These are phyloP conservation scores for Selenia dentaria DNA, from an alignment of 2,888 invertebrate genomes.

Conservation along the genomic window DNA sequence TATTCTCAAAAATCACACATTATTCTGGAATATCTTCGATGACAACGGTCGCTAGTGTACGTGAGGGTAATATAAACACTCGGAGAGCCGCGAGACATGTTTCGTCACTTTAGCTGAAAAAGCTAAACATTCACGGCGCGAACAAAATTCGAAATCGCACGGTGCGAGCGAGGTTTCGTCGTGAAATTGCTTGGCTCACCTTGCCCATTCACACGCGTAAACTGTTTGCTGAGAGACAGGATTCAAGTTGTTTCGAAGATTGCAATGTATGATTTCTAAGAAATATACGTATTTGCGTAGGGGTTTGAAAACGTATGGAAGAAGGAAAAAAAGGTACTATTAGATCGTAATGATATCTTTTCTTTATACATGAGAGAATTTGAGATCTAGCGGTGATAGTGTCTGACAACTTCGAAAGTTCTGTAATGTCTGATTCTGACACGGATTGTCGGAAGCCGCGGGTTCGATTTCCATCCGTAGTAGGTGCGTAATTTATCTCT, in stretches of 20 bases:
- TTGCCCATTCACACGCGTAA: slow-evolving; percentile 48
- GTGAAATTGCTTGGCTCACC: slow-evolving; percentile 56
- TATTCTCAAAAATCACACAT: slow-evolving; percentile 58
- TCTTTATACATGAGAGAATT: no score
- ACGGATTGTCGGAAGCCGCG: no score
- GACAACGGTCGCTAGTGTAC: slow-evolving; percentile 42
- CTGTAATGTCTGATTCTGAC: no score
- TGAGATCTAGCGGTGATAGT: no score
- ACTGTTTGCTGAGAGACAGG: slow-evolving; percentile 46
- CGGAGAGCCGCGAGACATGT: slow-evolving; percentile 62
- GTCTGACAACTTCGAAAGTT: no score
- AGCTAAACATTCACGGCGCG: slow-evolving; percentile 30
- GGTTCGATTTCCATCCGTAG: no score
- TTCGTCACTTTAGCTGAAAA: slow-evolving; percentile 27
- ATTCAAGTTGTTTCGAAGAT: slow-evolving; percentile 26
- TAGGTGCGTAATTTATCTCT: no score
- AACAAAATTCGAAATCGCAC: slow-evolving; percentile 16
- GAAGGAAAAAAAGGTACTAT: not conserved
- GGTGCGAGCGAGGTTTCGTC: slow-evolving; percentile 42
- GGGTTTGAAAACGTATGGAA: not conserved
- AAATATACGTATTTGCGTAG: slow-evolving; percentile 6
- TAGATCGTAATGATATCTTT: no score
- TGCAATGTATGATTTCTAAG: slow-evolving; percentile 11
- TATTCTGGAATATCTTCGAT: slow-evolving; percentile 54
- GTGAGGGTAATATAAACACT: slow-evolving; percentile 69